These are phyloP conservation scores for Seira musarum DNA, from an alignment of 2,888 invertebrate species.

Conservation along the genomic window DNA sequence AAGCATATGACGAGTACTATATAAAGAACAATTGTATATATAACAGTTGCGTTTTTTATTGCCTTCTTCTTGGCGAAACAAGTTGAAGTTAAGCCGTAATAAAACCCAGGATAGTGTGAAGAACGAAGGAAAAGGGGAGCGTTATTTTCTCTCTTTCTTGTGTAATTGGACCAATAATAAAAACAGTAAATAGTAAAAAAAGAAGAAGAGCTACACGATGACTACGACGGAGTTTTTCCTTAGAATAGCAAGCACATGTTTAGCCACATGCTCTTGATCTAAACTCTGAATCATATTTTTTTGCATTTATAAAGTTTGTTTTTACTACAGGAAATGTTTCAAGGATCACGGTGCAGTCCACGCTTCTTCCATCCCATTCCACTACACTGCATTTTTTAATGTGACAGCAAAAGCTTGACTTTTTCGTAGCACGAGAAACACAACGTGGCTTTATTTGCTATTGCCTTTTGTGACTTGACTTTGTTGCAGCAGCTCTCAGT, in stretches of 20 bases:
- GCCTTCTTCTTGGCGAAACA: slow-evolving; percentile 11
- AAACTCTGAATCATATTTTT: neutral
- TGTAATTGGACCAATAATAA: slow-evolving; percentile 9
- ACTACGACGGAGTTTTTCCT: slow-evolving; percentile 2
- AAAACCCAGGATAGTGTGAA: neutral
- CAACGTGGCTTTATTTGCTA: slow-evolving; percentile 1
- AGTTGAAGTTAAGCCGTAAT: neutral
- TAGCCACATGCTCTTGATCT: slow-evolving; percentile 42
- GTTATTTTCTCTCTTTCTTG: slow-evolving; percentile 1
- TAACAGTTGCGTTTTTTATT: too few species aligned
- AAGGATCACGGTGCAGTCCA: slow-evolving; percentile 35
- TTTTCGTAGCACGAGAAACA: neutral
- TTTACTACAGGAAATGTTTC: slow-evolving; percentile 17
- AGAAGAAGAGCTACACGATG: neutral
- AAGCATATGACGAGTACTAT: too few species aligned
- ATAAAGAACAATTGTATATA: neutral
- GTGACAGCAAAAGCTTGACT: slow-evolving; percentile 11
- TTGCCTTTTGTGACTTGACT: too few species aligned
- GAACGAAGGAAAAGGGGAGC: neutral
- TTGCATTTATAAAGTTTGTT: neutral
- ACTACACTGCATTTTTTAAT: slow-evolving; percentile 3
- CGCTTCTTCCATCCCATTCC: neutral
- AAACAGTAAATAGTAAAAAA: slow-evolving; percentile 8
- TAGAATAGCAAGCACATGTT: slow-evolving; percentile 41
- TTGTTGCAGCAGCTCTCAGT: too few species aligned